Evolutionary conservation across 1,140 invertebrate genomes (phyloP).

Genomic region (Heliconius hermathena): DNA sequence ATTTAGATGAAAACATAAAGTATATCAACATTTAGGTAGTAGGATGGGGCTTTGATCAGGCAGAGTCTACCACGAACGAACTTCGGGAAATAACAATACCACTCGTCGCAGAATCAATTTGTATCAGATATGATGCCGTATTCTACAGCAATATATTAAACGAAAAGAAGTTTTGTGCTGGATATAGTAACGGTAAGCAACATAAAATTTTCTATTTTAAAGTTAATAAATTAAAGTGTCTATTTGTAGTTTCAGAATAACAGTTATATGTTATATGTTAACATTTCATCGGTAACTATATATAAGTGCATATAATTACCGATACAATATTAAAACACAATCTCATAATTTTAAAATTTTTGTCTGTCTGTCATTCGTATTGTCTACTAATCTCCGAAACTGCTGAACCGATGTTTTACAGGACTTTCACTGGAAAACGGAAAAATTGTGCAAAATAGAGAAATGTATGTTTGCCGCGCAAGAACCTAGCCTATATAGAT

Average conservation of each 20-base stretch:
- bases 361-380: too few species aligned
- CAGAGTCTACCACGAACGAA: conserved; percentile 37
- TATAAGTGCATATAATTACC: too few species aligned
- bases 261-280: too few species aligned
- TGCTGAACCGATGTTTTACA: too few species aligned
- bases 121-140: conserved; percentile 57
- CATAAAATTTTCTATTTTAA: too few species aligned
- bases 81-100: conserved; percentile 57
- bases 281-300: too few species aligned
- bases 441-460: too few species aligned
- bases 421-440: too few species aligned
- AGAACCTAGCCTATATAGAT: too few species aligned
- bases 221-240: background rate
- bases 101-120: conserved; percentile 50
- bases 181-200: conserved; percentile 56
- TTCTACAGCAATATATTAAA: conserved; percentile 58
- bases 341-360: too few species aligned
- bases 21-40: conserved; percentile 49
- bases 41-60: conserved; percentile 66
- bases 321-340: too few species aligned
- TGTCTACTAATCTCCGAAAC: too few species aligned
- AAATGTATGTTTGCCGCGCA: background rate
- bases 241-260: background rate
- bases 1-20: background rate
- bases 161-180: conserved; percentile 60